Base-by-base conservation (phyloP, 2,888 invertebrate genomes). In the Cheilosia impressa region DNA sequence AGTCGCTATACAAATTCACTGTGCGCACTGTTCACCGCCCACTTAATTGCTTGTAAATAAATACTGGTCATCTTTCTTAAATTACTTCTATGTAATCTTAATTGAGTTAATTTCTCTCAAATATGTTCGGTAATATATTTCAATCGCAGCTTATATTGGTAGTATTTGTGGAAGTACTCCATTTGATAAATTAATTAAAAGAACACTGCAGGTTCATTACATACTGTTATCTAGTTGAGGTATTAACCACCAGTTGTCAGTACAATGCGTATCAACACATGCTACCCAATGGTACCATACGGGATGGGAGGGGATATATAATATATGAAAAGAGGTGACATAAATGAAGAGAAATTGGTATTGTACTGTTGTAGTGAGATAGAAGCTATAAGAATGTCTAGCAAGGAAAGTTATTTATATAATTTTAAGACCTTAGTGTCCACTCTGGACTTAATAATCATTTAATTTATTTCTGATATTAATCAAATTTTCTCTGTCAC, bases 391-490 rank as follows among this genome's bases (percentile, higher is more conserved):
- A 41, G 2, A 50, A 50, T 17, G 34, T 38, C 34, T 13, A 38
- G 13, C 34, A 10, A 45, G 24, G 43, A 50, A 60, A 47, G 6
- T 58, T 43, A 63, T 62, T 62, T 41, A 60, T 55, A 27, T 66
- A 58, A 58, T 41, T 65, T 55, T 55, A 75, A 75, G 57, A 57
- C 34, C 57, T 57, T 17, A 17, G 65, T 47, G 65, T 50, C 57
- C 41, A 47, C 38, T 15, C 41, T n/a, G 58, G 31, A 50, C 75
- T 58, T 57, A 75, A 75, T 63, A 73, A 65, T 75, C 34, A 57
- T 66, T 75, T 75, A 75, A 75, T 75, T 75, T 65, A 65, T 75
- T 75, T 75, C 57, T 65, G 66, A 55, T 76, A 66, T 66, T 76
- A 66, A 76, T 75, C 57, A 66, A 57, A 57, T 57, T 55, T 27